Conservation (phyloP, 1,140 invertebrate genomes). For the Cyrtorhinus lividipennis region DNA sequence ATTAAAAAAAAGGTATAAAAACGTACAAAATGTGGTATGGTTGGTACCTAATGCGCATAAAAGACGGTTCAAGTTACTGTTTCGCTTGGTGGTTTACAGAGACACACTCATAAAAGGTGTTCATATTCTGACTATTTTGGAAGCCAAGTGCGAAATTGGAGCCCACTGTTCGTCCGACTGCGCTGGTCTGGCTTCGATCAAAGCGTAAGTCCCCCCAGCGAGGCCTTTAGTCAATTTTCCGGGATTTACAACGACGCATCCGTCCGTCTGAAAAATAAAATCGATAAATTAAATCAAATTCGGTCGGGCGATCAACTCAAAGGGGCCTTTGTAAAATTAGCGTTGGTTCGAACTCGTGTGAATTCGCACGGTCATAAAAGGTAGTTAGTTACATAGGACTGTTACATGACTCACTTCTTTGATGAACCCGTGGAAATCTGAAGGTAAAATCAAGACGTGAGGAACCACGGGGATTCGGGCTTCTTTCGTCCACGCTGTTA, state of each 20-base stretch:
- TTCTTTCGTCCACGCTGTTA: slow-evolving; percentile 46
- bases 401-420: slow-evolving; percentile 42
- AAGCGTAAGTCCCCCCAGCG: slow-evolving; percentile 40
- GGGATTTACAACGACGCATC: slow-evolving; percentile 69
- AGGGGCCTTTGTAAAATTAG: no score
- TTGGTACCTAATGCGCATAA: no score
- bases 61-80: no score
- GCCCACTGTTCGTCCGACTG: slow-evolving; percentile 26
- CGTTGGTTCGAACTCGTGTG: no score
- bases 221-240: slow-evolving; percentile 55
- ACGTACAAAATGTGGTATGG: no score
- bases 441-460: slow-evolving; percentile 70
- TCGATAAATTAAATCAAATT: no score
- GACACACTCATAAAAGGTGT: no score
- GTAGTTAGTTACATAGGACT: no score
- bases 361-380: no score
- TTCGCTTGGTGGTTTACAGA: no score
- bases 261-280: slow-evolving; percentile 44
- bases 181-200: slow-evolving; percentile 32
- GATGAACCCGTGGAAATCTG: slow-evolving; percentile 66
- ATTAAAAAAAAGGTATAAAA: no score
- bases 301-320: no score
- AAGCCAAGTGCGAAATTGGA: slow-evolving; percentile 24
- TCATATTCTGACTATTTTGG: slow-evolving; percentile 23
- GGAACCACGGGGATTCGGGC: slow-evolving; percentile 51